These are phyloP conservation scores for Poeciliopsis paucimaculata DNA, from an alignment of 2,797 vertebrate species.

Conservation along the genomic window DNA sequence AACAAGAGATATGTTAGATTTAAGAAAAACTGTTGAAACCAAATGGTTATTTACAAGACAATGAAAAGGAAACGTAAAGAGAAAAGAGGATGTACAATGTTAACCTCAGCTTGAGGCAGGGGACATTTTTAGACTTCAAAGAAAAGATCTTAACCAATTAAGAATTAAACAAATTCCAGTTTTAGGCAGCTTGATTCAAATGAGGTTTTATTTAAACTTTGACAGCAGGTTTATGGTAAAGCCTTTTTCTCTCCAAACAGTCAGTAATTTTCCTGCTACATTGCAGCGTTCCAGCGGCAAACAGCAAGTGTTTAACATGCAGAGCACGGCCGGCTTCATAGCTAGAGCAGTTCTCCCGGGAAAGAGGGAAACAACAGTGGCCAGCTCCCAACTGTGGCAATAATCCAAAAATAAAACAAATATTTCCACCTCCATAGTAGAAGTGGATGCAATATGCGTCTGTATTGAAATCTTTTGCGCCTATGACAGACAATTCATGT, in stretches of 20 bases:
- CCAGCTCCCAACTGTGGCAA: conserved; percentile 46
- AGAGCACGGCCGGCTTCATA: conserved; percentile 45
- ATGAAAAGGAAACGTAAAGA: conserved; percentile 6
- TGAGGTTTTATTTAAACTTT: neutral
- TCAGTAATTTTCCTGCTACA: conserved; percentile 31
- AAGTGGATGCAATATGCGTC: neutral
- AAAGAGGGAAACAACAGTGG: conserved; percentile 59
- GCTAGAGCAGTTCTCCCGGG: conserved; percentile 58
- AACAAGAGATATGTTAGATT: neutral
- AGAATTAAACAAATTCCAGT: neutral
- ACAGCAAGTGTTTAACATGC: conserved; percentile 44
- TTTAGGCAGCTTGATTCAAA: neutral
- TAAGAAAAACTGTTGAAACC: neutral
- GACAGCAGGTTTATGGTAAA: neutral
- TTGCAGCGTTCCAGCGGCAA: conserved; percentile 33
- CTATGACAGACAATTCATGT: neutral
- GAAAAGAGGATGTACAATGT: neutral
- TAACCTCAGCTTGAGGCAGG: neutral
- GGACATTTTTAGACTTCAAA: conserved; percentile 31
- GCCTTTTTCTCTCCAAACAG: conserved; percentile 24
- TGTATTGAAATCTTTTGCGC: conserved; percentile 13
- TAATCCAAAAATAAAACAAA: conserved; percentile 49
- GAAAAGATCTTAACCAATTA: conserved; percentile 6
- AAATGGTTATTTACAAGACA: conserved; percentile 9
- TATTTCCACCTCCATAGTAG: conserved; percentile 30